phyloP scores from a whole-genome alignment of 2,113 vertebrate genomes.

The Tautogolabrus adspersus region DNA sequence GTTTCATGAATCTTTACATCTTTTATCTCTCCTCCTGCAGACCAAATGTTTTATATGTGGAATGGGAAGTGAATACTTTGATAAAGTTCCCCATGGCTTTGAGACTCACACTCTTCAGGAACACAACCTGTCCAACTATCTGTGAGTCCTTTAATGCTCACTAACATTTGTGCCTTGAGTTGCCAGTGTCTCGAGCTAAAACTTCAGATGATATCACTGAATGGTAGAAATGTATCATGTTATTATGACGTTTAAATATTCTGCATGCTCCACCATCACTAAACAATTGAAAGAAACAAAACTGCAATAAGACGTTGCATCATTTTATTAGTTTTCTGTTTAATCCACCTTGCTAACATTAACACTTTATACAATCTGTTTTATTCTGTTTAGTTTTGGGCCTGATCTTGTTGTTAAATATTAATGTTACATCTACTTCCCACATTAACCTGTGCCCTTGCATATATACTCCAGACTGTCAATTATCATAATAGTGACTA shows the following conservation, averaged over 20 bases:
- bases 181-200: not conserved
- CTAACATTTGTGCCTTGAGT: not conserved
- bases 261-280: slow-evolving; percentile 23
- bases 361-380: not conserved
- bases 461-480: slow-evolving; percentile 3
- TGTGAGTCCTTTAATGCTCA: slow-evolving; percentile 65
- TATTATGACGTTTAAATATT: not conserved
- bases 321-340: no score
- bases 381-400: not conserved
- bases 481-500: not conserved
- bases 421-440: not conserved
- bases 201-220: not conserved
- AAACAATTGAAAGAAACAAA: slow-evolving; percentile 2
- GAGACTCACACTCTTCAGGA: slow-evolving; percentile 84
- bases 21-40: slow-evolving; percentile 61
- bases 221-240: no score
- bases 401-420: not conserved
- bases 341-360: no score
- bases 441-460: not conserved
- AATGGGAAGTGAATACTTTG: slow-evolving; percentile 84
- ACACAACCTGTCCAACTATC: slow-evolving; percentile 84
- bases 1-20: slow-evolving; percentile 20
- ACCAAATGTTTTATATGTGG: slow-evolving; percentile 86
- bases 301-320: no score
- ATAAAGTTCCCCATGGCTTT: slow-evolving; percentile 82